A percentile compares a stretch with the other conserved stretches of the same genome.
These are phyloP conservation scores for Oceanites oceanicus DNA, from an alignment of 2,113 vertebrate genomes.

Conservation along the genomic window DNA sequence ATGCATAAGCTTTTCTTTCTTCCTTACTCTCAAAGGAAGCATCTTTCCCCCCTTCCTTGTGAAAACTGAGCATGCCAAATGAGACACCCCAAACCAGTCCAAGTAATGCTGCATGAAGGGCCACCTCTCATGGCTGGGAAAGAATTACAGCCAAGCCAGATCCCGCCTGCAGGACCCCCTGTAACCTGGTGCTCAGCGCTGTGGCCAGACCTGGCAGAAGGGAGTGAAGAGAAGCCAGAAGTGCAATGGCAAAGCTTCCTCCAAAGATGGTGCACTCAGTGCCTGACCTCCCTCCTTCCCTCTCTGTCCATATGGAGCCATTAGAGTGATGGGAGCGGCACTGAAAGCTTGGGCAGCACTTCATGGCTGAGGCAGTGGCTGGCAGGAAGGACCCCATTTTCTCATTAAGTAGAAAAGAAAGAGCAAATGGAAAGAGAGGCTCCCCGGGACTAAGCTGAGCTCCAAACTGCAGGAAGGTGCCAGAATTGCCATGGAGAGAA, in stretches of 20 bases:
- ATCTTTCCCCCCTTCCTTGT: neutral
- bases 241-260: neutral
- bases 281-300: neutral
- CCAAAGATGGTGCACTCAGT: neutral
- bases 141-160: neutral
- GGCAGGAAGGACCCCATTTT: neutral
- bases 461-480: neutral
- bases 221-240: neutral
- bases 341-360: neutral
- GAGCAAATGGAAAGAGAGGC: neutral
- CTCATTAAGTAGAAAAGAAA: neutral
- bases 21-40: neutral
- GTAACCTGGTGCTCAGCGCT: rapidly evolving
- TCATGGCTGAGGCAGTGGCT: neutral
- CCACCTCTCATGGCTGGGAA: neutral
- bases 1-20: neutral
- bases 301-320: neutral
- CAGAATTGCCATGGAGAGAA: neutral
- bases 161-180: neutral
- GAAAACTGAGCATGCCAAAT: neutral
- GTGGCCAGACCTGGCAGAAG: neutral
- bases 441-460: neutral
- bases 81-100: neutral
- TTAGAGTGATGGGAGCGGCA: neutral
- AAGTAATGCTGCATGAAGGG: neutral